phyloP scores from a whole-genome alignment of 1,140 invertebrate species.

The Asbolus verrucosus region DNA sequence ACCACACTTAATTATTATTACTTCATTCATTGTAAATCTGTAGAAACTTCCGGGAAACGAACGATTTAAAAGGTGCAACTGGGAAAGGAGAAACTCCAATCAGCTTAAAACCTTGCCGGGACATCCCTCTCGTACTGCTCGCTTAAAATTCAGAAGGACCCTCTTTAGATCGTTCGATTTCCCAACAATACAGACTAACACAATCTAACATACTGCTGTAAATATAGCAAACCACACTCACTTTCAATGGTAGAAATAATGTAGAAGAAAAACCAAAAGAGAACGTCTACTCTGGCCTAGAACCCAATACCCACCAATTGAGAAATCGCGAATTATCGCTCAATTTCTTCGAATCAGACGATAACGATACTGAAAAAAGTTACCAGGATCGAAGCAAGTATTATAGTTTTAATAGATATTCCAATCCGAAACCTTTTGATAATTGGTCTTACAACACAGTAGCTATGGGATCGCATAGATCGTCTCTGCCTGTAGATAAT shows the following conservation, averaged over 20 bases:
- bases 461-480: slow-evolving; percentile 46
- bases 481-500: slow-evolving; percentile 52
- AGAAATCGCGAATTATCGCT: slow-evolving; percentile 50
- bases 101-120: no score
- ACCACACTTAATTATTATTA: slow-evolving; percentile 36
- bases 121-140: no score
- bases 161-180: slow-evolving; percentile 34
- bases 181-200: slow-evolving; percentile 57
- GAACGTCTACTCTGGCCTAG: slow-evolving; percentile 59
- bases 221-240: slow-evolving; percentile 63
- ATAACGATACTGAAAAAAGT: slow-evolving; percentile 50
- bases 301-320: slow-evolving; percentile 48
- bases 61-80: slow-evolving; percentile 5
- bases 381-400: slow-evolving; percentile 54
- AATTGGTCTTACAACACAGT: slow-evolving; percentile 57
- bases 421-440: slow-evolving; percentile 52
- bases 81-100: background rate
- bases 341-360: slow-evolving; percentile 56
- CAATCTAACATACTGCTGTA: slow-evolving; percentile 63
- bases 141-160: no score
- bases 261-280: slow-evolving; percentile 59
- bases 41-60: slow-evolving; percentile 21
- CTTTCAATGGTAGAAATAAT: slow-evolving; percentile 65
- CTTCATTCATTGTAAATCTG: slow-evolving; percentile 36
- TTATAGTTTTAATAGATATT: slow-evolving; percentile 59